These are phyloP conservation scores for Rutilus rutilus DNA, from an alignment of 2,113 vertebrate species.

Conservation along the genomic window DNA sequence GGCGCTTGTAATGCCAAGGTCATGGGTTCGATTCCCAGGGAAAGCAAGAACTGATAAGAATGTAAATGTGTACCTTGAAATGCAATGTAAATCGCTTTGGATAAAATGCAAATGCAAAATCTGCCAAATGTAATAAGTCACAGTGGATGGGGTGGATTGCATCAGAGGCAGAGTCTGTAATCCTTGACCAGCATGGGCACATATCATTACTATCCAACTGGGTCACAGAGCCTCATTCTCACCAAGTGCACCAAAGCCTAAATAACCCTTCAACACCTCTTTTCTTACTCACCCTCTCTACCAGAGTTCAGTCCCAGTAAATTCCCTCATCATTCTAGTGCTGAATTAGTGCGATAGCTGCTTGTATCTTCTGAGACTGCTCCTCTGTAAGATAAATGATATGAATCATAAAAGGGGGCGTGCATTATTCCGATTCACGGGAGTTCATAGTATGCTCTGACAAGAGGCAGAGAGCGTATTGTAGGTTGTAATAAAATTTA, in stretches of 20 bases:
- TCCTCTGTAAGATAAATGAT: not conserved
- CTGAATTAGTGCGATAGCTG: not conserved
- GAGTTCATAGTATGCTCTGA: constrained; percentile 5
- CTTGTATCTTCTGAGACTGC: not conserved
- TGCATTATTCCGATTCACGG: constrained; percentile 19
- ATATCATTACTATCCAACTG: constrained; percentile 51
- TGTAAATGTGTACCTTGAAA: no score
- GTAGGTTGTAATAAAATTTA: constrained; percentile 8
- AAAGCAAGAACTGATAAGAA: no score
- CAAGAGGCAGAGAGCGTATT: not conserved
- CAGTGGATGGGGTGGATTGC: constrained; percentile 11
- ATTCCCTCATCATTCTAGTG: not conserved
- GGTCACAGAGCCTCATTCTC: constrained; percentile 47
- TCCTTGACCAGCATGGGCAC: constrained; percentile 47
- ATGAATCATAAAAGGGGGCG: constrained; percentile 10
- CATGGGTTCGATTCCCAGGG: no score
- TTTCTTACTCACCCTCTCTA: constrained; percentile 5
- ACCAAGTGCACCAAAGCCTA: constrained; percentile 41
- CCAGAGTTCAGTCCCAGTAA: not conserved
- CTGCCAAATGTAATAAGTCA: not conserved
- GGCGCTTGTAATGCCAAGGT: no score
- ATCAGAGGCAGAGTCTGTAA: constrained; percentile 11
- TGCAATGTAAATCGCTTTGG: no score
- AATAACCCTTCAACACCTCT: constrained; percentile 58
- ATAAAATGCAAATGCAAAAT: no score